Evolutionary conservation across 1,140 invertebrate genomes (phyloP), one percentile per base, ranked within the genome.

Genomic region (Calosoma granatense): DNA sequence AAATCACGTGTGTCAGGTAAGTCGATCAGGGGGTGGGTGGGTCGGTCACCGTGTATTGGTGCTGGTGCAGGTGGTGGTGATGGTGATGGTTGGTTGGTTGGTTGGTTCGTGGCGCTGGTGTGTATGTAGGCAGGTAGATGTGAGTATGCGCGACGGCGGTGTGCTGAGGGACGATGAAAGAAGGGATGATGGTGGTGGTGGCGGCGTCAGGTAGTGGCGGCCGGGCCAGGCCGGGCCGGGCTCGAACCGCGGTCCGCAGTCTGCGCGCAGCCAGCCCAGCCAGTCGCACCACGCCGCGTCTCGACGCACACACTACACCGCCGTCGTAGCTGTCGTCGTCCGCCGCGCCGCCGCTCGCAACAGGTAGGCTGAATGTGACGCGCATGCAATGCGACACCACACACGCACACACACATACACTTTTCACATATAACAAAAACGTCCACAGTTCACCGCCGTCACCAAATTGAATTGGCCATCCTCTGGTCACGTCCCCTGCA

Each of bases 231-330:
- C 17, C 41, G 41, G 41, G 41, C 41, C 17, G 41, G 41, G 41
- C 41, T 47, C 41, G 41, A 47, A 47, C 41, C 41, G 4, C 17
- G 41, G 41, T 47, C 41, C 41, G 41, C 41, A 47, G 41, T 47
- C 41, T 47, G 41, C 41, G 41, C 41, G 15, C 41, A 47, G 41
- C 41, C 41, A 47, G 26, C 26, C 41, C 41, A 47, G 15, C 41
- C 41, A 47, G 26, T 47, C 41, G 41, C 17, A 12, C 6, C 26
- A n/a, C n/a, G 26, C 26, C n/a, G n/a, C n/a, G n/a, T n/a, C n/a
- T 30, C 26, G 14, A 30, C 26, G 17, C 41, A 47, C 41, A 47
- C 9, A 47, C 9, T 47, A 17, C 41, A 36, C 15, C 41, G 41
- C 17, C 41, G n/a, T 12, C 41, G 41, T 47, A 9, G 4, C 41